These are phyloP conservation scores for Fragum whitleyi DNA, from an alignment of 2,888 invertebrate genomes.

Conservation along the genomic window DNA sequence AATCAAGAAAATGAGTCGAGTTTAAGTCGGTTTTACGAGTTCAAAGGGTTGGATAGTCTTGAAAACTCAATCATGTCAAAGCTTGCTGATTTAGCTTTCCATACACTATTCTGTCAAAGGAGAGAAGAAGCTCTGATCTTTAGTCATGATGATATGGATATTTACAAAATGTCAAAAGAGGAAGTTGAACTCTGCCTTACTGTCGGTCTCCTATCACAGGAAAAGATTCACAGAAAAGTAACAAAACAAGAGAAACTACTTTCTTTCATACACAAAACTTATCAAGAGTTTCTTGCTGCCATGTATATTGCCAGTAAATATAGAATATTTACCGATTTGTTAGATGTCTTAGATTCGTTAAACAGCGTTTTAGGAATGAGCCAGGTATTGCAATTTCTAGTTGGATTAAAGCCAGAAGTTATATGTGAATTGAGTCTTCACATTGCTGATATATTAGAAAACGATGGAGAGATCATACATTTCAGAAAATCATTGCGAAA, in stretches of 20 bases:
- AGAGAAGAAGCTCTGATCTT: constrained; percentile 6
- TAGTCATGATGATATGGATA: background rate
- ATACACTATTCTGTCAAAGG: constrained; percentile 1
- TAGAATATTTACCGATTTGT: background rate
- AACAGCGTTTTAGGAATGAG: background rate
- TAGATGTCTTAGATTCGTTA: background rate
- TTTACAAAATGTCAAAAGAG: background rate
- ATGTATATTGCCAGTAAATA: background rate
- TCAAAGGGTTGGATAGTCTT: background rate
- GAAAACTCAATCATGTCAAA: background rate
- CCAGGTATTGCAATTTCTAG: background rate
- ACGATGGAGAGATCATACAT: background rate
- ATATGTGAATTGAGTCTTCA: background rate
- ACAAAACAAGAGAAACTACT: background rate
- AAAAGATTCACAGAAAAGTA: background rate
- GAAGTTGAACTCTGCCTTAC: background rate
- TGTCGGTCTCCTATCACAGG: constrained; percentile 25
- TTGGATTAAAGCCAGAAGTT: background rate
- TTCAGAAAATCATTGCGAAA: background rate
- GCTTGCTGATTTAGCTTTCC: constrained; percentile 5
- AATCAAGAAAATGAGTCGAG: background rate
- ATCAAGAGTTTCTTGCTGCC: constrained; percentile 33
- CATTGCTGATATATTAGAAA: background rate
- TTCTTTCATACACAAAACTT: constrained; percentile 28
- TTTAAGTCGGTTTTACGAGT: background rate